phyloP scores from a whole-genome alignment of 1,140 invertebrate genomes.

The Cherax quadricarinatus region DNA sequence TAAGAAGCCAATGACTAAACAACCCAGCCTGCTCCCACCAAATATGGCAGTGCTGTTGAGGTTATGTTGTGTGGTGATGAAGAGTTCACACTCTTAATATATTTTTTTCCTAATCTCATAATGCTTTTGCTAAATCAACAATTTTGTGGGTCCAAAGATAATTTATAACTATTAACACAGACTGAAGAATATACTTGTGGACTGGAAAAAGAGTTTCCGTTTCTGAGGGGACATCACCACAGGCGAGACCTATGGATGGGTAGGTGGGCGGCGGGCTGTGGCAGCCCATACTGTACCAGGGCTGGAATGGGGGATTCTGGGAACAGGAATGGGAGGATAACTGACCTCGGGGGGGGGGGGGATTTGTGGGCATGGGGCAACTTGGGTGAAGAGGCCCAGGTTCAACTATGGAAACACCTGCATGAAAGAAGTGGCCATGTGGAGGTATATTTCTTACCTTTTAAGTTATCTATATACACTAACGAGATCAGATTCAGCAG shows the following conservation, averaged over 20 bases:
- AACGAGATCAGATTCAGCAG: conserved; percentile 52
- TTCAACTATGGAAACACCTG: conserved; percentile 19
- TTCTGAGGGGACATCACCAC: conserved; percentile 59
- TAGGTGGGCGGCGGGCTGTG: conserved; percentile 45
- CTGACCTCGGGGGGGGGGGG: conserved; percentile 32
- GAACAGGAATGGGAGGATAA: conserved; percentile 40
- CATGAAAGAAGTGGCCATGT: conserved; percentile 25
- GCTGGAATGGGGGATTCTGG: conserved; percentile 49
- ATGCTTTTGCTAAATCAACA: conserved; percentile 10
- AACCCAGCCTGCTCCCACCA: conserved; percentile 71
- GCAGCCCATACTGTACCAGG: conserved; percentile 46
- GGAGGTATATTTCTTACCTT: conserved; percentile 34
- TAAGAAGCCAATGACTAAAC: conserved; percentile 71
- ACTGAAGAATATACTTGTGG: conserved; percentile 53
- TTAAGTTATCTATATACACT: conserved; percentile 30
- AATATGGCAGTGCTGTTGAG: conserved; percentile 69
- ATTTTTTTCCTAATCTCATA: not conserved
- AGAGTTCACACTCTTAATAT: conserved; percentile 32
- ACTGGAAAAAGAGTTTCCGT: conserved; percentile 35
- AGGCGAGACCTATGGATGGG: conserved; percentile 66
- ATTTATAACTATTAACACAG: conserved; percentile 54
- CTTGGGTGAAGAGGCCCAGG: conserved; percentile 49
- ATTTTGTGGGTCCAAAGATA: conserved; percentile 34
- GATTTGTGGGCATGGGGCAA: conserved; percentile 31
- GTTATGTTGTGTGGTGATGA: conserved; percentile 64